A percentile compares a stretch with the other conserved stretches of the same genome.
phyloP scores from a whole-genome alignment of 1,140 invertebrate species.

The Sycophaga agraensis region DNA sequence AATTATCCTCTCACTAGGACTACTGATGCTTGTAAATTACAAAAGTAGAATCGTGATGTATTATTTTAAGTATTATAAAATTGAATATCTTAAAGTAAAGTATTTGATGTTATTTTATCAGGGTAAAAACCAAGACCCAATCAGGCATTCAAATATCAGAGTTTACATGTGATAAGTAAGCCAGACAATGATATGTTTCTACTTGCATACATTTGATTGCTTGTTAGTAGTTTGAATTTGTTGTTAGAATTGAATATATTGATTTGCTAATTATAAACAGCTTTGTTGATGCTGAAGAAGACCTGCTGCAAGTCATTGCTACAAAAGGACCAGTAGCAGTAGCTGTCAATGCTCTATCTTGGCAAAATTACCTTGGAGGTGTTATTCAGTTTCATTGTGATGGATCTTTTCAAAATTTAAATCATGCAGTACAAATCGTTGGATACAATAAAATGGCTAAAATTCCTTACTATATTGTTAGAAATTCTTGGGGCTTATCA shows the following conservation, averaged over 20 bases:
- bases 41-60: slow-evolving; percentile 44
- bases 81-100: neutral
- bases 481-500: slow-evolving; percentile 81
- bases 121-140: slow-evolving; percentile 31
- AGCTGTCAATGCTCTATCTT: slow-evolving; percentile 80
- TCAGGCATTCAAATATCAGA: slow-evolving; percentile 44
- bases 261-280: slow-evolving; percentile 51
- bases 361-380: slow-evolving; percentile 87
- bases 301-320: slow-evolving; percentile 66
- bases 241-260: neutral
- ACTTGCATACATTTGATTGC: neutral
- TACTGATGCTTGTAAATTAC: slow-evolving; percentile 62
- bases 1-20: slow-evolving; percentile 69
- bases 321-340: slow-evolving; percentile 75
- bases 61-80: slow-evolving; percentile 5
- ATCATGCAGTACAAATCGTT: slow-evolving; percentile 85
- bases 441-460: slow-evolving; percentile 76
- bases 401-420: slow-evolving; percentile 63
- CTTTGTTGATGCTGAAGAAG: slow-evolving; percentile 67
- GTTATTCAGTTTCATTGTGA: slow-evolving; percentile 82
- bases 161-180: slow-evolving; percentile 59
- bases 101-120: slow-evolving; percentile 32
- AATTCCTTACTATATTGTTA: slow-evolving; percentile 80
- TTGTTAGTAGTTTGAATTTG: too few relatives aligned
- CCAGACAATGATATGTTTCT: slow-evolving; percentile 17